Evolutionary conservation across 2,888 invertebrate genomes (phyloP).

Genomic region (Lissonota sp.): DNA sequence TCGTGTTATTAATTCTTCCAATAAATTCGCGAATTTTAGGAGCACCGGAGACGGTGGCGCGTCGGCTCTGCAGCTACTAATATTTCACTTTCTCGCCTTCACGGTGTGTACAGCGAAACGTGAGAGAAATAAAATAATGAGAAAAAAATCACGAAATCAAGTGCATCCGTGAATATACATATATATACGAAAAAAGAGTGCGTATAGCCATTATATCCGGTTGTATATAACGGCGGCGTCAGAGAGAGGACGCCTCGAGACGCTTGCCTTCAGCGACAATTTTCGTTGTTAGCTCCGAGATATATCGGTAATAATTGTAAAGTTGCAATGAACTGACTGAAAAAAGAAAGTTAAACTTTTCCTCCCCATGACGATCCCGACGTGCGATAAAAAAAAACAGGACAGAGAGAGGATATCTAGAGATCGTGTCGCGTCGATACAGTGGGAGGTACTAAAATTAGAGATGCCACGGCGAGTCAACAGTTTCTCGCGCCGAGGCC

Average conservation of each 20-base stretch:
- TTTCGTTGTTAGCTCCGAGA: background rate
- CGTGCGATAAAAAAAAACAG: background rate
- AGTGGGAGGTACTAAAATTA: conserved; percentile 80
- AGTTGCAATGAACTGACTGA: conserved; percentile 8
- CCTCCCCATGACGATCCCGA: background rate
- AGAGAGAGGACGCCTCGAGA: background rate
- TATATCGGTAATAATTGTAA: conserved; percentile 11
- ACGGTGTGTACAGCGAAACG: conserved; percentile 37
- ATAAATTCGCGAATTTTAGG: conserved; percentile 75
- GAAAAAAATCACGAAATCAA: conserved; percentile 51
- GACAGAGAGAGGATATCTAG: background rate
- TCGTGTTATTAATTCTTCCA: conserved; percentile 70
- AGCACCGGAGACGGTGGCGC: conserved; percentile 55
- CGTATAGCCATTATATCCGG: conserved; percentile 12
- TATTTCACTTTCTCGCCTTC: no score
- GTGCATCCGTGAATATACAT: conserved; percentile 26
- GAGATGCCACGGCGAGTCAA: conserved; percentile 69
- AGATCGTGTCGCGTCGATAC: conserved; percentile 30
- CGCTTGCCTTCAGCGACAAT: no score
- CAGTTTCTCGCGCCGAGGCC: conserved; percentile 63
- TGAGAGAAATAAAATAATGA: conserved; percentile 74
- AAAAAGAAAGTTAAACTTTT: conserved; percentile 8
- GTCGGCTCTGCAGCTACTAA: conserved; percentile 39
- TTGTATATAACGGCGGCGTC: background rate
- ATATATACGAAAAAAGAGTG: conserved; percentile 30